Percentiles rank a stretch among this genome's conserved stretches.
phyloP scores from a whole-genome alignment of 2,888 invertebrate species.

The Oxyscelio sp. region DNA sequence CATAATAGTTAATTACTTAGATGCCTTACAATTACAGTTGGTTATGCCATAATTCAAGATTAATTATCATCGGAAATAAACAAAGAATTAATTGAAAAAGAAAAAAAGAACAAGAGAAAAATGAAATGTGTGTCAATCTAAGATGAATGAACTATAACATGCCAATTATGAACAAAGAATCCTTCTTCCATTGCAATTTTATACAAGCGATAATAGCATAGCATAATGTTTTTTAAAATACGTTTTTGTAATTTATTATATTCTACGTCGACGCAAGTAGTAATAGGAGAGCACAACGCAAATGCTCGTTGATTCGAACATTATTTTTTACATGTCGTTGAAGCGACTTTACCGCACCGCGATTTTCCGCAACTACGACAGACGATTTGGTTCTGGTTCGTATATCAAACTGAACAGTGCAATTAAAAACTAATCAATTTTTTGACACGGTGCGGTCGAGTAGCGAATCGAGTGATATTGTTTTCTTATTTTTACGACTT shows the following conservation, averaged over 20 bases:
- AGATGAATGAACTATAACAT: conserved; percentile 60
- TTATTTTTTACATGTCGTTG: conserved; percentile 37
- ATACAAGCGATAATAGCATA: conserved; percentile 68
- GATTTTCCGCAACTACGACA: too few species aligned
- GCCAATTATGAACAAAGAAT: conserved; percentile 75
- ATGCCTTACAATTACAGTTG: conserved; percentile 74
- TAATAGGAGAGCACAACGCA: conserved; percentile 57
- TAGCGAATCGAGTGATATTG: conserved; percentile 47
- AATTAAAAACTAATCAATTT: conserved; percentile 9
- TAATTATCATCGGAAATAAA: conserved; percentile 50
- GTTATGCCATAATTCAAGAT: conserved; percentile 72
- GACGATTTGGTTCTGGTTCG: too few species aligned
- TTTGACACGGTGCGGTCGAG: conserved; percentile 27
- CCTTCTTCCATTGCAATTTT: conserved; percentile 74
- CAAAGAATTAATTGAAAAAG: conserved; percentile 30
- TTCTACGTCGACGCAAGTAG: conserved; percentile 65
- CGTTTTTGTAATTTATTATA: conserved; percentile 74
- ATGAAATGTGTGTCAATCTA: conserved; percentile 60
- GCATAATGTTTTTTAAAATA: conserved; percentile 69
- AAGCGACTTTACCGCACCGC: conserved; percentile 24
- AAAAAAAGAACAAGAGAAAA: conserved; percentile 37
- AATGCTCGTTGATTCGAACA: conserved; percentile 58
- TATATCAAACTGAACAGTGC: conserved; percentile 44
- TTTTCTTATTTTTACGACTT: conserved; percentile 31
- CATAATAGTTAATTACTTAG: conserved; percentile 73